Evolutionary conservation across 1,140 invertebrate genomes (phyloP).

Genomic region (Pteromalus puparum): DNA sequence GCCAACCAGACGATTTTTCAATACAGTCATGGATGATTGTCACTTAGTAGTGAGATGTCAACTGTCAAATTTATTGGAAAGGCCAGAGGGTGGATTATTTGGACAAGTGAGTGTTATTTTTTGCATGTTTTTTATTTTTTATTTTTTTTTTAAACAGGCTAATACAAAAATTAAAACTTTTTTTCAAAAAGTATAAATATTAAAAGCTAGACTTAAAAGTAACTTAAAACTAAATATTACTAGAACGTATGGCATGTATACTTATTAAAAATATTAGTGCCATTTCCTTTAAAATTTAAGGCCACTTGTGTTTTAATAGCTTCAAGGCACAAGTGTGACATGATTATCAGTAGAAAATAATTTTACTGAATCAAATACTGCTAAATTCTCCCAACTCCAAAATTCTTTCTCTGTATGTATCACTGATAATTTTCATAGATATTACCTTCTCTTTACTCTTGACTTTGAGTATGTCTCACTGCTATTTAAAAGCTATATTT

Average conservation of each 20-base stretch:
- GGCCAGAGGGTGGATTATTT: conserved; percentile 94
- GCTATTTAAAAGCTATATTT: too few species aligned
- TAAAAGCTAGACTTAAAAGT: conserved; percentile 49
- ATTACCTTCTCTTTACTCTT: not conserved
- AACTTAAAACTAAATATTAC: conserved; percentile 44
- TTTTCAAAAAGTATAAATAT: conserved; percentile 54
- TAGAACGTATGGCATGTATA: conserved; percentile 37
- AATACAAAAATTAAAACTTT: conserved; percentile 54
- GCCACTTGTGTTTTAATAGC: conserved; percentile 21
- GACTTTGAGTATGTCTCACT: not conserved
- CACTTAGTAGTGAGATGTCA: conserved; percentile 95
- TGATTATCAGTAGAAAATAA: conserved; percentile 27
- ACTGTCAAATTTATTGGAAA: conserved; percentile 83
- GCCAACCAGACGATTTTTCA: conserved; percentile 97
- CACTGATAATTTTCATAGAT: not conserved
- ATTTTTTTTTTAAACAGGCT: conserved; percentile 37
- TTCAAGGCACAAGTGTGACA: conserved; percentile 7
- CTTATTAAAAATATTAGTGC: conserved; percentile 45
- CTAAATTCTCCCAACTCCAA: conserved; percentile 6
- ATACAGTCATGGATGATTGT: conserved; percentile 95
- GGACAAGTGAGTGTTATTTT: conserved; percentile 82
- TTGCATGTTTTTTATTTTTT: conserved; percentile 44
- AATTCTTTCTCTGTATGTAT: not conserved
- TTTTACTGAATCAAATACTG: conserved; percentile 17
- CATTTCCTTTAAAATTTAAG: conserved; percentile 27